Conservation (phyloP, 2,113 vertebrate species). For the Cryptoleucopteryx plumbea region DNA sequence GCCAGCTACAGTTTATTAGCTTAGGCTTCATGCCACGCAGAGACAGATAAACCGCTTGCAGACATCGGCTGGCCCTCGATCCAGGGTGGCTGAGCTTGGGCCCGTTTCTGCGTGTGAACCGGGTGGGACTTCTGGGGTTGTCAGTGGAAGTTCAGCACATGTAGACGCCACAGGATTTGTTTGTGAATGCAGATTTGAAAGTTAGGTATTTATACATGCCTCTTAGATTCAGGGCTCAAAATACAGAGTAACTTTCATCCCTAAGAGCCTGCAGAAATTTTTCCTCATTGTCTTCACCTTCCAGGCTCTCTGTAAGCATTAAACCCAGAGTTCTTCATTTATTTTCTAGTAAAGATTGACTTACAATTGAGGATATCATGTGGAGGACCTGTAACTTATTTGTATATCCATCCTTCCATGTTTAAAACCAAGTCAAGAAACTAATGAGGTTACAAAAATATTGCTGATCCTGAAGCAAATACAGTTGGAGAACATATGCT, state of each 20-base stretch:
- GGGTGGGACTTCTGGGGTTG: neutral
- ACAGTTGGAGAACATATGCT: constrained; percentile 36
- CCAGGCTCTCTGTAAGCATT: neutral
- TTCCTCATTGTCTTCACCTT: neutral
- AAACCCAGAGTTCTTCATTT: neutral
- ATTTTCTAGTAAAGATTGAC: neutral
- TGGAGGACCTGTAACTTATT: neutral
- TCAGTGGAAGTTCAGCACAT: fast-evolving
- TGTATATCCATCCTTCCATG: neutral
- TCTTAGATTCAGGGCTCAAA: neutral
- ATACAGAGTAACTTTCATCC: neutral
- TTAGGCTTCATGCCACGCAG: neutral
- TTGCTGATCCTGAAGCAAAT: constrained; percentile 42
- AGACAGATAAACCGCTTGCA: neutral
- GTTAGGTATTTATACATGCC: fast-evolving
- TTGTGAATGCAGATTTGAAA: neutral
- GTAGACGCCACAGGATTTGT: neutral
- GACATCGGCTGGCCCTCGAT: neutral
- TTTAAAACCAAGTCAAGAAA: constrained; percentile 32
- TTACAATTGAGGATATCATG: neutral
- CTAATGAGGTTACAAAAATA: constrained; percentile 38
- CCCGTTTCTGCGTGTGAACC: fast-evolving
- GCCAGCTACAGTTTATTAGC: neutral
- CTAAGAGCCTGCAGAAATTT: neutral
- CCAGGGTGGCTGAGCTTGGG: neutral